Conservation (phyloP, 2,113 vertebrate genomes). For the Ptyas mucosa region DNA sequence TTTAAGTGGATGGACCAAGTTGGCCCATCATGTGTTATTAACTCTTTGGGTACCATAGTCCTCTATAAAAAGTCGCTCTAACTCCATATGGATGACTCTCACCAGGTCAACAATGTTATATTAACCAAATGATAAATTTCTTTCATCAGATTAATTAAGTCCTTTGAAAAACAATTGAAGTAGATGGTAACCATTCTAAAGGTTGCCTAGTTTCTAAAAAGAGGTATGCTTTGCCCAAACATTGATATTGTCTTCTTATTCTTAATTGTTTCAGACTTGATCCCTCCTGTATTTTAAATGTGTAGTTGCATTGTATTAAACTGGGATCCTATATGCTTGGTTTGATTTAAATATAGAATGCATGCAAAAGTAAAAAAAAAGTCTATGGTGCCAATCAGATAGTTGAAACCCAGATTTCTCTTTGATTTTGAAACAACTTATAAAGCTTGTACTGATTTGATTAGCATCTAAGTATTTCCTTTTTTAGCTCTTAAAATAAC, state of each 20-base stretch:
- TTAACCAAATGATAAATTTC: not conserved
- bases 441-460: not conserved
- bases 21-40: not conserved
- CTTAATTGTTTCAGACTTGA: not conserved
- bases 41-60: not conserved
- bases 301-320: not conserved
- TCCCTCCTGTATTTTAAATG: not conserved
- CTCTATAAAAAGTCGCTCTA: not conserved
- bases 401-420: not conserved
- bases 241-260: not conserved
- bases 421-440: not conserved
- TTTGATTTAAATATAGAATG: not conserved
- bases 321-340: not conserved
- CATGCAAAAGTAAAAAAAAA: not conserved
- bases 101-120: not conserved
- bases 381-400: not conserved
- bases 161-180: not conserved
- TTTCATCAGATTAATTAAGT: not conserved
- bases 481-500: not conserved
- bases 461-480: not conserved
- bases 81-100: not conserved
- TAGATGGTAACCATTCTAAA: not conserved
- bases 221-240: not conserved
- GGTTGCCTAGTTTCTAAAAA: not conserved
- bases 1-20: not conserved